These are phyloP conservation scores for Sphaerophoria rueppellii DNA, from an alignment of 2,888 invertebrate genomes.

Conservation along the genomic window DNA sequence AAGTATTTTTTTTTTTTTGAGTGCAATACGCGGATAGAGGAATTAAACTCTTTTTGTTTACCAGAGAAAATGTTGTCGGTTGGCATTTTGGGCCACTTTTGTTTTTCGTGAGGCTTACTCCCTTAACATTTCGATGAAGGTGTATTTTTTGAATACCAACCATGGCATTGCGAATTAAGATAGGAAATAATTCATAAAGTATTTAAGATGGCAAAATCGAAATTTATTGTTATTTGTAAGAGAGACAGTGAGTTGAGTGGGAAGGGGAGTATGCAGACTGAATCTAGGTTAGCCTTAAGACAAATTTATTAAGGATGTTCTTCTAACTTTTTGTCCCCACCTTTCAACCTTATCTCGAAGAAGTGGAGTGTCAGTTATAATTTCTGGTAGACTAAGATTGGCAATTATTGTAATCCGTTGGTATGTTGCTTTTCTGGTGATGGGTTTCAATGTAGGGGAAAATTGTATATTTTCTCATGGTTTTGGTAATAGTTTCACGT, in stretches of 20 bases:
- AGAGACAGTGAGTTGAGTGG: slow-evolving; percentile 73
- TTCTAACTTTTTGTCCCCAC: too few species aligned
- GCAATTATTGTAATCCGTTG: slow-evolving; percentile 65
- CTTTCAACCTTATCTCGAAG: slow-evolving; percentile 33
- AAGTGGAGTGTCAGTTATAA: slow-evolving; percentile 32
- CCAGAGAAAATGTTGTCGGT: slow-evolving; percentile 7
- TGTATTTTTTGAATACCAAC: slow-evolving; percentile 50
- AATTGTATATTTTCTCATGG: slow-evolving; percentile 1
- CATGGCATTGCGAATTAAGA: slow-evolving; percentile 44
- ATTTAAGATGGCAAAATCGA: slow-evolving; percentile 81
- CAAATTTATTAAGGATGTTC: slow-evolving; percentile 65
- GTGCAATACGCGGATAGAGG: slow-evolving; percentile 65
- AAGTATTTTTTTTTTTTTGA: slow-evolving; percentile 20
- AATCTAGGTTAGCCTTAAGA: slow-evolving; percentile 72
- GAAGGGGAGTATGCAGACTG: slow-evolving; percentile 65
- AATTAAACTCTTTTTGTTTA: slow-evolving; percentile 72
- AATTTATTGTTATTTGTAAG: slow-evolving; percentile 81
- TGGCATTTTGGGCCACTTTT: slow-evolving; percentile 35
- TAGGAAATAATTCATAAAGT: slow-evolving; percentile 81
- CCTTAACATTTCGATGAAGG: slow-evolving; percentile 26
- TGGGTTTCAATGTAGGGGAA: neutral
- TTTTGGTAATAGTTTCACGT: slow-evolving; percentile 62
- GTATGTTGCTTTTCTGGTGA: neutral
- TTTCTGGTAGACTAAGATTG: slow-evolving; percentile 45
- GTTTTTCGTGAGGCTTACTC: slow-evolving; percentile 38